A percentile compares a stretch with the other conserved stretches of the same genome.
Evolutionary conservation across 2,113 vertebrate genomes (phyloP).

Genomic region (Elanus axillaris): DNA sequence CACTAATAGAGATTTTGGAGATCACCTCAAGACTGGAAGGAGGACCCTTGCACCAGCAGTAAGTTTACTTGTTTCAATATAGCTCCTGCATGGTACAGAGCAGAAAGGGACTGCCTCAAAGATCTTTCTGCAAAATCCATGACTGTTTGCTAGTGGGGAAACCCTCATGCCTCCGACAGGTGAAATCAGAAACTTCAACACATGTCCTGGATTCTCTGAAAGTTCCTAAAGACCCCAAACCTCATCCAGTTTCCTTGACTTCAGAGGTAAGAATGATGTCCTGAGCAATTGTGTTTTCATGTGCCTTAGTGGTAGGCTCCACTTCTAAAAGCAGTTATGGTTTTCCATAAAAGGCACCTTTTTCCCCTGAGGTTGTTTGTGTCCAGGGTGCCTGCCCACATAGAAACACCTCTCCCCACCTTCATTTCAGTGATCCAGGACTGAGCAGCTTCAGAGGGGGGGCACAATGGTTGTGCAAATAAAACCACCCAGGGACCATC

Average conservation of each 20-base stretch:
- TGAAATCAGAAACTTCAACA: background rate
- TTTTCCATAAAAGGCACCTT: background rate
- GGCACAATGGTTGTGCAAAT: background rate
- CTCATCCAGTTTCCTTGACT: background rate
- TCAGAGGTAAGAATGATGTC: background rate
- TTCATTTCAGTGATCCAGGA: background rate
- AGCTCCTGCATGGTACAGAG: background rate
- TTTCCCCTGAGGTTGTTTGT: background rate
- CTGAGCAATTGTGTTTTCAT: background rate
- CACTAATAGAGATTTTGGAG: background rate
- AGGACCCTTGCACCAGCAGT: background rate
- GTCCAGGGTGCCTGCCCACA: background rate
- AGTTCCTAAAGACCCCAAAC: background rate
- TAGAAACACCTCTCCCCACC: background rate
- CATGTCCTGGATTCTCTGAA: background rate
- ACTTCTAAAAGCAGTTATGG: background rate
- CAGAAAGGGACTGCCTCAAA: background rate
- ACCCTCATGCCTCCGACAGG: background rate
- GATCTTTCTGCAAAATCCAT: background rate
- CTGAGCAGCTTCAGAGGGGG: background rate
- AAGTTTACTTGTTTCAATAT: background rate
- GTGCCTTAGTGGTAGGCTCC: background rate
- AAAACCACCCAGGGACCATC: background rate
- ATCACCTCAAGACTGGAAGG: background rate
- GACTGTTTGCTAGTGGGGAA: background rate